Conservation (phyloP, 1,140 invertebrate genomes). For the Luehdorfia chinensis region DNA sequence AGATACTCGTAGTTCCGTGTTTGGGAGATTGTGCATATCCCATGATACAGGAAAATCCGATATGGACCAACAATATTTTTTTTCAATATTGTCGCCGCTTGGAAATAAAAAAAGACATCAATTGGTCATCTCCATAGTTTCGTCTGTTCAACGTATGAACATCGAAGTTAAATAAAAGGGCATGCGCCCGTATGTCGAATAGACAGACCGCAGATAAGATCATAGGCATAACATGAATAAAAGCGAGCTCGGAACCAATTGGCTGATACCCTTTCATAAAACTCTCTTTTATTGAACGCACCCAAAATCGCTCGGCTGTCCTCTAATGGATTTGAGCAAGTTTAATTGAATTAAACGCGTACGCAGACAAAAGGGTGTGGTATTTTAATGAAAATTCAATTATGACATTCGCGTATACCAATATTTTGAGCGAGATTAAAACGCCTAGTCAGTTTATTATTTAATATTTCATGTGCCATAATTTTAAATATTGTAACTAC, state of each 20-base stretch:
- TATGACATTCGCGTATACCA: slow-evolving; percentile 22
- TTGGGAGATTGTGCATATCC: too few relatives aligned
- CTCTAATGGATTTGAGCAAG: slow-evolving; percentile 47
- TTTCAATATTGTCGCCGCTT: too few relatives aligned
- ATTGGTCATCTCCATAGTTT: slow-evolving; percentile 26
- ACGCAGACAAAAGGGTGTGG: slow-evolving; percentile 37
- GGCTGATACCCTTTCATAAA: slow-evolving; percentile 56
- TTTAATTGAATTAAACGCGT: slow-evolving; percentile 60
- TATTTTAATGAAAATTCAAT: slow-evolving; percentile 59
- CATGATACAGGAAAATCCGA: too few relatives aligned
- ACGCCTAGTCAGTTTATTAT: too few relatives aligned
- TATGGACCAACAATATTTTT: too few relatives aligned
- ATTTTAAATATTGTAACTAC: too few relatives aligned
- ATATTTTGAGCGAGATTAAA: slow-evolving; percentile 3
- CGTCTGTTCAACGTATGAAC: slow-evolving; percentile 29
- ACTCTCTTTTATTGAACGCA: slow-evolving; percentile 44
- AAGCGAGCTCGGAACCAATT: slow-evolving; percentile 49
- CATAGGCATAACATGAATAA: slow-evolving; percentile 63
- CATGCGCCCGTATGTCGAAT: slow-evolving; percentile 49
- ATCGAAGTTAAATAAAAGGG: slow-evolving; percentile 61
- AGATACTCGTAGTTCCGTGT: too few relatives aligned
- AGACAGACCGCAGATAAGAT: slow-evolving; percentile 63
- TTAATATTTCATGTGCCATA: too few relatives aligned
- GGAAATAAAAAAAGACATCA: not conserved
- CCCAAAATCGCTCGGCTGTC: slow-evolving; percentile 27